These are phyloP conservation scores for Naso thynnoides DNA, from an alignment of 2,797 vertebrate genomes.

Conservation along the genomic window DNA sequence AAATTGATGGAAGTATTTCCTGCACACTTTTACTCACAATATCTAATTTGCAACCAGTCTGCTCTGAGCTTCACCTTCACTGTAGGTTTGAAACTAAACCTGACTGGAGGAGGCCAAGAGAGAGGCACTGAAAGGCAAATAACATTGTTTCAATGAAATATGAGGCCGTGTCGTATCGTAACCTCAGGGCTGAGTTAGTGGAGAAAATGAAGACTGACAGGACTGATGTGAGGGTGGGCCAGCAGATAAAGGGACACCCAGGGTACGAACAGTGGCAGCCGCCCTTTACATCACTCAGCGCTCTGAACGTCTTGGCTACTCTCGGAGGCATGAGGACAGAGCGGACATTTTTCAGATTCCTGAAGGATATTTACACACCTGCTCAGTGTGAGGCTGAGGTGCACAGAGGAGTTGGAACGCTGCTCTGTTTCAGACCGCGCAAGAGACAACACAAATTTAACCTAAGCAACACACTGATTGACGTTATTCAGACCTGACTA, in stretches of 20 bases:
- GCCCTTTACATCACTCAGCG: slow-evolving; percentile 62
- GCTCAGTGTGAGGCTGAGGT: slow-evolving; percentile 54
- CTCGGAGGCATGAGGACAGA: slow-evolving; percentile 13
- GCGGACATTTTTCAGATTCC: slow-evolving; percentile 69
- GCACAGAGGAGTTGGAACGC: slow-evolving; percentile 14
- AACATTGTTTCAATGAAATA: slow-evolving; percentile 47
- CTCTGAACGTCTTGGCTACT: slow-evolving; percentile 33
- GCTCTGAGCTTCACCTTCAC: slow-evolving; percentile 37
- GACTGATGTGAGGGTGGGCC: slow-evolving; percentile 49
- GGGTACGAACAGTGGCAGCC: slow-evolving; percentile 36
- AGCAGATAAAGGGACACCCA: slow-evolving; percentile 55
- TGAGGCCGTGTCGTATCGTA: slow-evolving; percentile 30
- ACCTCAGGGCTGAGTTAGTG: slow-evolving; percentile 41
- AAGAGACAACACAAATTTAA: slow-evolving; percentile 27
- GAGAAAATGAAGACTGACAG: slow-evolving; percentile 69
- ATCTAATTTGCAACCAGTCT: slow-evolving; percentile 22
- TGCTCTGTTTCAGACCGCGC: slow-evolving; percentile 23
- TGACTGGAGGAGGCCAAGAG: slow-evolving; percentile 46
- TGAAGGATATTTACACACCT: slow-evolving; percentile 78
- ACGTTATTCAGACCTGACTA: slow-evolving; percentile 31
- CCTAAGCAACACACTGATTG: slow-evolving; percentile 32
- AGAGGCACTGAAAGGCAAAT: slow-evolving; percentile 53
- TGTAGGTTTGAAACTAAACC: slow-evolving; percentile 68
- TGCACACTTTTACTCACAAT: slow-evolving; percentile 41
- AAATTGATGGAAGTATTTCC: not conserved